These are phyloP conservation scores for Drosophila aff. DNA, from an alignment of 1,140 invertebrate genomes.

Conservation along the genomic window DNA sequence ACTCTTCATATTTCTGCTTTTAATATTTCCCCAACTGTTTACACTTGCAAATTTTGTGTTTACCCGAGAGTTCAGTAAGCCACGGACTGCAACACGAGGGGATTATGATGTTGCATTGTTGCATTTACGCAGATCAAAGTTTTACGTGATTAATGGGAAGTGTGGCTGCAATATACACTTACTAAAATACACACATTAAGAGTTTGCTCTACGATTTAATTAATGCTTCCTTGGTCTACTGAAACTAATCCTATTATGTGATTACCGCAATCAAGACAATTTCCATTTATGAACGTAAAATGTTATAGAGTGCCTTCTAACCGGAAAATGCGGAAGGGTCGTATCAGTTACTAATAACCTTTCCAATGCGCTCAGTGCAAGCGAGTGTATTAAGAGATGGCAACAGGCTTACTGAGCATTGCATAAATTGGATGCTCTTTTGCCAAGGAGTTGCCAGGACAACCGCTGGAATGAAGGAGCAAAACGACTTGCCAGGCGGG, in stretches of 20 bases:
- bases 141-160: constrained; percentile 15
- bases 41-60: constrained; percentile 34
- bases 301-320: not conserved
- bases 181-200: constrained; percentile 16
- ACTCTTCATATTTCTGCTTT: constrained; percentile 4
- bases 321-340: not conserved
- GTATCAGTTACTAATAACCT: constrained; percentile 13
- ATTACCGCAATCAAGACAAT: constrained; percentile 5
- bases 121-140: not conserved
- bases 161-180: constrained; percentile 6
- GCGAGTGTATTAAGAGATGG: constrained; percentile 29
- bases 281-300: constrained; percentile 7
- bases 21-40: constrained; percentile 32
- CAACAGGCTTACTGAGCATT: constrained; percentile 35
- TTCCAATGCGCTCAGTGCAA: constrained; percentile 28
- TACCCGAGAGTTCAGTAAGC: constrained; percentile 33
- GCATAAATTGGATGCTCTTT: constrained; percentile 50
- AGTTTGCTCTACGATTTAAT: not conserved
- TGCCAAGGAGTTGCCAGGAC: constrained; percentile 64
- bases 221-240: not conserved
- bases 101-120: constrained; percentile 11
- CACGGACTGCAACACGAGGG: constrained; percentile 7
- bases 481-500: not conserved
- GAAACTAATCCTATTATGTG: constrained; percentile 13
- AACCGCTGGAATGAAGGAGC: constrained; percentile 12